Percentiles rank a stretch among this genome's conserved stretches.
phyloP scores from a whole-genome alignment of 1,140 invertebrate genomes.

The Trypoxylus dichotomus region DNA sequence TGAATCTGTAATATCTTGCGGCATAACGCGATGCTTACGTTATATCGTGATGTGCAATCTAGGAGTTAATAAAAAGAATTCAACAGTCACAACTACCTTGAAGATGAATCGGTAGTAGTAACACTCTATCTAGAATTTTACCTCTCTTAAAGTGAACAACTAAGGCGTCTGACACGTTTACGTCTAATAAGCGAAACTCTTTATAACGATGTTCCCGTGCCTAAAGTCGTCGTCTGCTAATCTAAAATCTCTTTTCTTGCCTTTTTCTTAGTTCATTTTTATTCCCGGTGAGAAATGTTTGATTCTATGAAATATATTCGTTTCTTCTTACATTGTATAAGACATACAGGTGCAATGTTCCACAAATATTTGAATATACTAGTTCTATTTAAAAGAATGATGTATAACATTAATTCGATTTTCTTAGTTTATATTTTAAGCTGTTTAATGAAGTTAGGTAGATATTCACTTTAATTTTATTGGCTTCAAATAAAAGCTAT shows the following conservation, averaged over 20 bases:
- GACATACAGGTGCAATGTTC: no score
- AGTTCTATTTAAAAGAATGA: no score
- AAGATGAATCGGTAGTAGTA: not conserved
- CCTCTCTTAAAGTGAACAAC: conserved; percentile 6
- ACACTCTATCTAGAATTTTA: not conserved
- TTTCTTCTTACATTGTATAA: no score
- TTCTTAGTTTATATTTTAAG: no score
- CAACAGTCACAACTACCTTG: not conserved
- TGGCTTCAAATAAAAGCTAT: no score
- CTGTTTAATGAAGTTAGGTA: no score
- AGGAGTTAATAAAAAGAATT: not conserved
- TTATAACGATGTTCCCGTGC: conserved; percentile 14
- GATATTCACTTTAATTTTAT: no score
- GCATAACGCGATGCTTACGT: no score
- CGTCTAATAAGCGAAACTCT: conserved; percentile 23
- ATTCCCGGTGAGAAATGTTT: not conserved
- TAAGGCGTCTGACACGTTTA: conserved; percentile 1
- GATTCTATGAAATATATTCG: not conserved
- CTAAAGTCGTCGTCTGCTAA: conserved; percentile 2
- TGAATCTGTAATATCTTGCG: no score
- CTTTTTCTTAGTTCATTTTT: not conserved
- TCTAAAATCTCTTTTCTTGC: not conserved
- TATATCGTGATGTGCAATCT: not conserved
- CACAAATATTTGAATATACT: no score
- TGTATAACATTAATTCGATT: no score